Base-by-base conservation (phyloP, 2,888 invertebrate genomes). In the Neoascia interrupta region DNA sequence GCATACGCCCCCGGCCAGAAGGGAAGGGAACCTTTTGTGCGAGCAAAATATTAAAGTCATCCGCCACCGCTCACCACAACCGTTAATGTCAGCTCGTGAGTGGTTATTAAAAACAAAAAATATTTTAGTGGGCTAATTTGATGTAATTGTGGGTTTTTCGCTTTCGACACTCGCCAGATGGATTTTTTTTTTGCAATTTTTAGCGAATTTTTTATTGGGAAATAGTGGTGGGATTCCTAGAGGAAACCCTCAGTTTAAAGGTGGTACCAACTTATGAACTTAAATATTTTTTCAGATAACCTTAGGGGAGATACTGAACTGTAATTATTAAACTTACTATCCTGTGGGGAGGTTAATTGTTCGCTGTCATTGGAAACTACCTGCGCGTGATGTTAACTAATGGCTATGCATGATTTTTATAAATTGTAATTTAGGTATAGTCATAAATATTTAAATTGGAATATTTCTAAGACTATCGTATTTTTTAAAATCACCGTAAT, bases 71-170 rank as follows among this genome's bases (percentile, higher is more conserved):
- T n/a, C n/a, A n/a, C 23, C 41, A 49, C 41, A 51, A 64, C 31
- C 26, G 56, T 36, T 51, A 51, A 43, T 39, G 64, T 39, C 45
- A 26, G 16, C 47, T 36, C 34, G 13, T 15, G n/a, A n/a, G n/a
- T n/a, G n/a, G n/a, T n/a, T n/a, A n/a, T n/a, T n/a, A n/a, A 54
- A 28, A 19, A 28, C n/a, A n/a, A 18, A 47, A 28, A 16, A 10
- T 6, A 36, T 54, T 56, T 54, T 37, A 34, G 39, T 49, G 13
- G n/a, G 49, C 6, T 73, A 64, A 41, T 51, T 72, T 47, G 10
- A 19, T 5, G 15, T 72, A 72, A 64, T 64, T 73, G 51, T 15
- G 21, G 53, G 72, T 39, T 49, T 49, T 61, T 37, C 15, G n/a
- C 1, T 18, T 1, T 11, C 15, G 16, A 15, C n/a, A 58, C n/a